A percentile compares a stretch with the other conserved stretches of the same genome.
phyloP scores from a whole-genome alignment of 2,113 vertebrate genomes.

The Protobothrops flavoviridis region DNA sequence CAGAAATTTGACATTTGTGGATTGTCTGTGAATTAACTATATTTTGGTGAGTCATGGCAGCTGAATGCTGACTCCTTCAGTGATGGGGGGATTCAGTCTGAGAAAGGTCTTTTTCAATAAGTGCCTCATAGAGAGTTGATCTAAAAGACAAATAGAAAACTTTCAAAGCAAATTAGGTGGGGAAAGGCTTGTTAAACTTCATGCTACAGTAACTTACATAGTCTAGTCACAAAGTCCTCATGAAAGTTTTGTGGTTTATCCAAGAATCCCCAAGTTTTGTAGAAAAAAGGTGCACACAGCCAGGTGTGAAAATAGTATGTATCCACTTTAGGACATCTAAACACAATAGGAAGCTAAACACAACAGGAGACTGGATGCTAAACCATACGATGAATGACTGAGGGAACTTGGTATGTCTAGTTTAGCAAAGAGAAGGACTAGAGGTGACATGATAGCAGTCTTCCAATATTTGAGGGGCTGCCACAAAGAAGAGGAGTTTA shows the following conservation, averaged over 20 bases:
- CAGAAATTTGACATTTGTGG: neutral
- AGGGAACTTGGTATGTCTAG: no score
- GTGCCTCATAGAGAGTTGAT: no score
- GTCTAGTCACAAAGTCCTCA: neutral
- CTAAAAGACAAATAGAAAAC: neutral
- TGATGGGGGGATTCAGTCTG: neutral
- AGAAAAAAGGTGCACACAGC: neutral
- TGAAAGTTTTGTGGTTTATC: neutral
- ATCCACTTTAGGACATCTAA: no score
- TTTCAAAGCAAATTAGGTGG: neutral
- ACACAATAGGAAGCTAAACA: neutral
- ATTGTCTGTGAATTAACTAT: neutral
- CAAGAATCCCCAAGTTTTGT: no score
- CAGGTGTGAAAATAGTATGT: neutral
- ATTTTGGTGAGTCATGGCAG: constrained; percentile 72
- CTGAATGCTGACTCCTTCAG: neutral
- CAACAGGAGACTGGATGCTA: no score
- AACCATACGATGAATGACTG: no score
- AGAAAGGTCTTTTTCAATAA: neutral
- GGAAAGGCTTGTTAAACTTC: no score
- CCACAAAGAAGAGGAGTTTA: no score
- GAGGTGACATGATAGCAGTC: no score
- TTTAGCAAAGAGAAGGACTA: no score
- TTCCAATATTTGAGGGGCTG: no score
- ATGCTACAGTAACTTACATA: neutral